Evolutionary conservation across 2,888 invertebrate species (phyloP), one percentile per base, ranked within the genome.

Genomic region (Agonum fuliginosum): DNA sequence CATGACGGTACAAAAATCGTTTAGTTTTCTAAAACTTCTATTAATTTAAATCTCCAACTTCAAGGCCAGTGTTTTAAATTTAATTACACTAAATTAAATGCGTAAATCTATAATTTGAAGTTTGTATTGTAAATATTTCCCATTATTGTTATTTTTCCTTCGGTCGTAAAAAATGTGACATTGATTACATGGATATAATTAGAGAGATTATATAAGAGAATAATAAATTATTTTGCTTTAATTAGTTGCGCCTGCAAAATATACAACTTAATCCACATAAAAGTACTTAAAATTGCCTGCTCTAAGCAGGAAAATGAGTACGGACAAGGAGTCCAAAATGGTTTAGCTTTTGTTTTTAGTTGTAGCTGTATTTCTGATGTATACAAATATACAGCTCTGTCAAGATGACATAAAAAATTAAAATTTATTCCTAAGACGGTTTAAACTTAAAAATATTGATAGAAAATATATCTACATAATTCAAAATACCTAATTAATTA

Each of bases 81-180:
- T 65, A 34, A 34, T 19, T 62, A 65, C 6, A 65, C 30, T n/a
- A 62, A 62, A 30, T 30, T 62, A 30, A 30, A 62, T 58, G 27
- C 0, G 27, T 14, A 14, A 27, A 58, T 58, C 27, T 27, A 24
- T 58, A 20, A 48, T 20, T 20, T 48, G 12, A 12, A 48, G 5
- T 48, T 30, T 20, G 27, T 24, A 58, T 58, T 27, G 58, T 51
- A 22, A 51, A 22, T 62, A 30, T 62, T 62, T 62, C 58, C 30
- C 58, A 62, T 62, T 30, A 62, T 62, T 62, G 58, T 62, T 62
- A 30, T 62, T 6, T 34, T 30, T 30, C 27, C 17, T 30, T 62
- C 12, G 5, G 3, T 54, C 5, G 27, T 0, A 12, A 62, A 62
- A 62, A 62, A 62, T 14, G 10, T 62, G 58, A 30, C 58, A 62